Evolutionary conservation across 1,140 invertebrate genomes (phyloP).

Genomic region (Ganaspis sp.): DNA sequence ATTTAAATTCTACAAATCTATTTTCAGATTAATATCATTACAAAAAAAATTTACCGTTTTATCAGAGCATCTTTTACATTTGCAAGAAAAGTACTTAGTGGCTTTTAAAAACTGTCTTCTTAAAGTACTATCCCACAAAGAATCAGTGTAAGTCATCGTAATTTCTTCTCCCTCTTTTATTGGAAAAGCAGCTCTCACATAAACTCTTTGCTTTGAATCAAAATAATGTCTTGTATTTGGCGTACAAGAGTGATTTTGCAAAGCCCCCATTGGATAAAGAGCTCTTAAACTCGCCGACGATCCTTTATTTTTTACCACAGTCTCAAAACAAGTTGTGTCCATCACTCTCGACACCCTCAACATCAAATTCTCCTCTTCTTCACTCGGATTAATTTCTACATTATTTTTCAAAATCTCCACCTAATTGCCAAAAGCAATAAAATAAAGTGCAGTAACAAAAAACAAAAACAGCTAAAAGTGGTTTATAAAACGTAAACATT

Average conservation of each 20-base stretch:
- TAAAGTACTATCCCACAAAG: conserved; percentile 84
- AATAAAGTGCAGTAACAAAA: too few species aligned
- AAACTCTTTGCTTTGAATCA: conserved; percentile 78
- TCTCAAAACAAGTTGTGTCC: conserved; percentile 87
- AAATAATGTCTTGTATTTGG: conserved; percentile 85
- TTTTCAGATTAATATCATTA: too few species aligned
- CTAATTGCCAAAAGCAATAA: too few species aligned
- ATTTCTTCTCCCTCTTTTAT: conserved; percentile 83
- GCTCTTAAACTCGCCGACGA: conserved; percentile 79
- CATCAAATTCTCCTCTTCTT: conserved; percentile 80
- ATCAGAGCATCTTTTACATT: conserved; percentile 83
- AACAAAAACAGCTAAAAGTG: too few species aligned
- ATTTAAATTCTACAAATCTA: too few species aligned
- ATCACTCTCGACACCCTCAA: conserved; percentile 79
- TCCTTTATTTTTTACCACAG: conserved; percentile 69
- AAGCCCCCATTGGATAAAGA: conserved; percentile 83
- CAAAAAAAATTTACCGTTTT: conserved; percentile 75
- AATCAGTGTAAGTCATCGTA: conserved; percentile 83
- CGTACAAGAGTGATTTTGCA: conserved; percentile 86
- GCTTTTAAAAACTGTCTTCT: conserved; percentile 80
- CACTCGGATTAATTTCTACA: conserved; percentile 74
- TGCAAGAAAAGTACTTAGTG: conserved; percentile 87
- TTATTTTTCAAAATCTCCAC: conserved; percentile 78
- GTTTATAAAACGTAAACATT: too few species aligned
- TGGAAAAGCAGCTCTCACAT: conserved; percentile 79